Evolutionary conservation across 2,888 invertebrate species (phyloP).

Genomic region (Thereva nobilitata): DNA sequence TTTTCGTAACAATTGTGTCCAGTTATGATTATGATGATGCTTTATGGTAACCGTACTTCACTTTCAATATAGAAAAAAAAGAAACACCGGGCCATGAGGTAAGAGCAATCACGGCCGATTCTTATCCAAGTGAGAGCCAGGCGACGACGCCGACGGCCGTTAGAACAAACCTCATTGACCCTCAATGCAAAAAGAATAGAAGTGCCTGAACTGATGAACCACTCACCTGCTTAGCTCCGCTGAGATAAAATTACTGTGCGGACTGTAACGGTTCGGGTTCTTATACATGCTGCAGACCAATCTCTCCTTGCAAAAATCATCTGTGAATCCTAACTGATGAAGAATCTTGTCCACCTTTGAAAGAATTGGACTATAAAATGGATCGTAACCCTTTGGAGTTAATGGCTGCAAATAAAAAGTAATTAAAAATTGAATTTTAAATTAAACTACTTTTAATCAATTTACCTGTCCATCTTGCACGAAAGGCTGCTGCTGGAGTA

Average conservation of each 20-base stretch:
- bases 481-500: constrained; percentile 60
- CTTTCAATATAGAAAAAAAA: too few species aligned
- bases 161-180: too few species aligned
- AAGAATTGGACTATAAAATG: constrained; percentile 79
- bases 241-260: constrained; percentile 84
- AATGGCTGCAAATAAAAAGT: constrained; percentile 49
- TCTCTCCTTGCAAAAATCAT: constrained; percentile 75
- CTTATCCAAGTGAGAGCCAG: too few species aligned
- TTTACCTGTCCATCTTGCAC: constrained; percentile 56
- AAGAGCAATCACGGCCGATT: too few species aligned
- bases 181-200: too few species aligned
- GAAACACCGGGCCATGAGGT: too few species aligned
- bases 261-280: constrained; percentile 78
- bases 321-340: constrained; percentile 69
- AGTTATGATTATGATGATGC: too few species aligned
- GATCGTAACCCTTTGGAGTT: constrained; percentile 58
- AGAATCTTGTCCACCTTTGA: constrained; percentile 78
- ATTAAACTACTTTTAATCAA: constrained; percentile 6
- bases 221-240: constrained; percentile 86
- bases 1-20: too few species aligned
- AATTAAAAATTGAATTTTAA: constrained; percentile 6
- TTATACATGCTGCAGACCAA: constrained; percentile 84
- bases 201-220: background rate
- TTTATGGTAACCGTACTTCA: too few species aligned
- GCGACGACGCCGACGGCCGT: too few species aligned